Base-by-base conservation (phyloP, 2,888 invertebrate species). In the Heliconius erato region DNA sequence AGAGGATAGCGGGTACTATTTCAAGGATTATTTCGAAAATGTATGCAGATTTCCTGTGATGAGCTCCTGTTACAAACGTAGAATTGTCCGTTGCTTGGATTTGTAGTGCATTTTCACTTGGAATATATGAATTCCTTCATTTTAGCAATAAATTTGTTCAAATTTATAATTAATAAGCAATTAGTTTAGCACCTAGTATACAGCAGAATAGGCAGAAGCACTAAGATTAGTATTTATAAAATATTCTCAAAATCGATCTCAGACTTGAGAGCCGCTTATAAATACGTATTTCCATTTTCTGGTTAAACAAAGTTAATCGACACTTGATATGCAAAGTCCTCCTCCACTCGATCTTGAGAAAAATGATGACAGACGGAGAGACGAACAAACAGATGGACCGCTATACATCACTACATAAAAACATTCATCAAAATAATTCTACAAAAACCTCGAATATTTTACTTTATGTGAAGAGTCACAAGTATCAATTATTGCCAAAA, bases 1-100 rank as follows among this genome's bases (percentile, higher is more conserved):
- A 72, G 72, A 14, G 26, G 44, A 14, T 12, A 26, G 72, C 12
- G 26, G 44, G 16, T n/a, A 26, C 72, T 12, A 26, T 49, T 49
- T 16, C 44, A 23, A 26, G 72, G 72, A 26, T 72, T 44, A 72
- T 72, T 49, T 26, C 3, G 72, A 26, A 72, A 72, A 72, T 72
- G 44, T 49, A 49, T 19, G 0, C 16, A 26, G 71, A 72, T 72
- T 72, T 72, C 49, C 26, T 1, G 26, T 40, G 16, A 49, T 44
- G 44, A 72, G 44, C 72, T 72, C 16, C 26, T 49, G 44, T 72
- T 72, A 44, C 44, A 49, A 26, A 26, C 72, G 44, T 44, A 49
- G 35, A 49, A 26, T 72, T 44, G 40, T 40, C 5, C 26, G n/a
- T 26, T n/a, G 40, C 40, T 72, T 40, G 40, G 6, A 14, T n/a